phyloP scores from a whole-genome alignment of 2,888 invertebrate genomes.

The Melanotus villosus region DNA sequence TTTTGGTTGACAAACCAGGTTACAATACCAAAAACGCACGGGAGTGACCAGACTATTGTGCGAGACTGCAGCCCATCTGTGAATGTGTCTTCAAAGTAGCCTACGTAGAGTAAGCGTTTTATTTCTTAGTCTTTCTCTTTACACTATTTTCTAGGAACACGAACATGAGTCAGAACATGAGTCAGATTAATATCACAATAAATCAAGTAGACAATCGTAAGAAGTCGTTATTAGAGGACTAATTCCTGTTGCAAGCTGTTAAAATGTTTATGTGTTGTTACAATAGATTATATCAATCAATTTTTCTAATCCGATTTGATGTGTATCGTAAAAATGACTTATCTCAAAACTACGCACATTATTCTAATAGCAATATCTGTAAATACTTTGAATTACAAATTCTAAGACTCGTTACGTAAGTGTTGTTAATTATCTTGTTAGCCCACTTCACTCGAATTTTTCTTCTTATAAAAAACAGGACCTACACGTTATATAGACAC shows the following conservation, averaged over 20 bases:
- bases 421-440: conserved; percentile 14
- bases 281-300: conserved; percentile 44
- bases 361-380: conserved; percentile 38
- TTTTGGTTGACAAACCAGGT: background rate
- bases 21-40: background rate
- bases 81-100: conserved; percentile 24
- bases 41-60: background rate
- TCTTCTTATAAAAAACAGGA: background rate
- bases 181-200: conserved; percentile 40
- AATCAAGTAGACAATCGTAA: conserved; percentile 59
- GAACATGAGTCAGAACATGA: background rate
- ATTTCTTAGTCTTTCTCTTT: conserved; percentile 52
- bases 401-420: conserved; percentile 19
- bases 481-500: background rate
- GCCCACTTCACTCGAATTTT: conserved; percentile 8
- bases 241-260: conserved; percentile 43
- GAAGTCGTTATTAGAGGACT: conserved; percentile 41
- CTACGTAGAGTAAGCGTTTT: conserved; percentile 42
- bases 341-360: conserved; percentile 46
- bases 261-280: conserved; percentile 45
- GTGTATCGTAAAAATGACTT: conserved; percentile 42
- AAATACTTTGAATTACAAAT: conserved; percentile 17
- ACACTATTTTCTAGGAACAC: conserved; percentile 24
- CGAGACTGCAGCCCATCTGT: conserved; percentile 11
- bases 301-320: conserved; percentile 44